Evolutionary conservation across 92 coral and sea anemone species (phyloP).

Genomic region (Hydrozoanthus gracilis): DNA sequence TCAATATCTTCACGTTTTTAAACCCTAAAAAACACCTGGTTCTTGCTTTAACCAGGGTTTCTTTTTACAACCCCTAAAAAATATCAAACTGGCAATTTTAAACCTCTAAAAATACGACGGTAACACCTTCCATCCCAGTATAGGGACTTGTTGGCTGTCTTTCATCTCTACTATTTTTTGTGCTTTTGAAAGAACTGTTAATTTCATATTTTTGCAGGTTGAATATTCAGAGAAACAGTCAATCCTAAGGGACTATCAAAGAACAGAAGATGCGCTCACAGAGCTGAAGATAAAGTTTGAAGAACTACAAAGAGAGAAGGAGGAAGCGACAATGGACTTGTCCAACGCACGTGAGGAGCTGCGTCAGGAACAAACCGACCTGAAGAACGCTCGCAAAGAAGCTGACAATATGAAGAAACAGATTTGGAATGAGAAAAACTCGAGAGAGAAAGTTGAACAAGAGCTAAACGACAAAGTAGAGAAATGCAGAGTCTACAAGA

Average conservation of each 20-base stretch:
- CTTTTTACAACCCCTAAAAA: too few species aligned
- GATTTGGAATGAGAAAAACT: conserved; percentile 74
- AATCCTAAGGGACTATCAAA: conserved; percentile 72
- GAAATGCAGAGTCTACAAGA: conserved; percentile 66
- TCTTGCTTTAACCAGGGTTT: too few species aligned
- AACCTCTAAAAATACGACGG: too few species aligned
- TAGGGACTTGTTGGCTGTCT: too few species aligned
- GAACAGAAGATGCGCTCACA: conserved; percentile 68
- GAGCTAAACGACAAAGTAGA: conserved; percentile 81
- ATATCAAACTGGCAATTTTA: too few species aligned
- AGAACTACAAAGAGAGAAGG: conserved; percentile 84
- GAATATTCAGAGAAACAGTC: conserved; percentile 77
- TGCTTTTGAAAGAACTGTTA: too few species aligned
- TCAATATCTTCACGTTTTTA: too few species aligned
- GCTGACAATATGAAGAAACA: conserved; percentile 83
- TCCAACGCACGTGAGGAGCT: conserved; percentile 75
- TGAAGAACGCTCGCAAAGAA: conserved; percentile 83
- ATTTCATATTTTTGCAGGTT: neutral
- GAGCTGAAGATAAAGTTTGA: conserved; percentile 80
- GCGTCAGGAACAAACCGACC: conserved; percentile 74
- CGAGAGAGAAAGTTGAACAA: conserved; percentile 73
- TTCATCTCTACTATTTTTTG: too few species aligned
- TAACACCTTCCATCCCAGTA: too few species aligned
- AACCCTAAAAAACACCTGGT: too few species aligned
- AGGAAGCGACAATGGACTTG: conserved; percentile 78